Base-by-base conservation (phyloP, 2,797 vertebrate genomes). In the Notoglanidium macrostoma region DNA sequence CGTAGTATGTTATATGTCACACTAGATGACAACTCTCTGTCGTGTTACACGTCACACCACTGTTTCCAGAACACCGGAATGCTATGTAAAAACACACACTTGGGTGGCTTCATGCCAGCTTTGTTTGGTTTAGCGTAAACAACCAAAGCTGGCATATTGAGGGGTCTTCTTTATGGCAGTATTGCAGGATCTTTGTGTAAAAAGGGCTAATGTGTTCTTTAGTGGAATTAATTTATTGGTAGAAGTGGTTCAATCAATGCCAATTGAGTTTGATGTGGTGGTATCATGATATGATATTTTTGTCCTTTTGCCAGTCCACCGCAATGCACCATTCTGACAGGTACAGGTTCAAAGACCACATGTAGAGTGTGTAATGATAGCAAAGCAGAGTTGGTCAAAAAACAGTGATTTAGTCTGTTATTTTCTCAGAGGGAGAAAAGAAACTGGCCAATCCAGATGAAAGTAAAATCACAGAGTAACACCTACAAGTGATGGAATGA, bases 341-440 rank as follows among this genome's bases (percentile, higher is more conserved):
- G 35, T 44, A 61, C 21, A 26, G 35, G 59, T 79, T 59, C 23
- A 80, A 15, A 26, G 35, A 26, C 51, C 17, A 78, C 29, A 78
- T 78, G 29, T 26, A 80, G 77, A 44, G 55, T 26, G 10, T 35
- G 19, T 59, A n/a, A 26, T 44, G 5, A 29, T 65, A 82, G 10
- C 23, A 7, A 21, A 12, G 29, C 10, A 57, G 29, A 35, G 51
- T 55, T 55, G 54, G 9, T 35, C 29, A 59, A 59, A 61, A 73
- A 80, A 26, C 10, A 26, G 19, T 79, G 32, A 59, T 59, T 40
- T 19, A 79, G 55, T 26, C 32, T 80, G 19, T 44, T 80, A 55
- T 80, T 59, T 79, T 80, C 77, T 44, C 55, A 80, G 77, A 59
- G 5, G 10, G 76, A 35, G 54, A 23, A 57, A 57, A 79, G 19